Percentiles rank a stretch among this genome's conserved stretches.
phyloP scores from a whole-genome alignment of 2,888 invertebrate genomes.

The Hypena proboscidalis region DNA sequence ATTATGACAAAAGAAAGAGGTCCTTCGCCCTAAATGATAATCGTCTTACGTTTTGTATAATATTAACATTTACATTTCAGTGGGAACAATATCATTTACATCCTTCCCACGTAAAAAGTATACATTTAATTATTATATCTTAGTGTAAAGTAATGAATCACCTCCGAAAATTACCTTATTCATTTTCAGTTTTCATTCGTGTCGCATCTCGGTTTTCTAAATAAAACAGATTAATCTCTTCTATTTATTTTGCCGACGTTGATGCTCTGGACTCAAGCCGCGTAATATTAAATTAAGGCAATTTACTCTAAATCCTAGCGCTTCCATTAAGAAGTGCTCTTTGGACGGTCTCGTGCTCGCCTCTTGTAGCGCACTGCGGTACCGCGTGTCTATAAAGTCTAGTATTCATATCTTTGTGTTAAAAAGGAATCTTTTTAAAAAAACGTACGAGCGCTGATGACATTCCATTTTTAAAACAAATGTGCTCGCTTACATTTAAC shows the following conservation, averaged over 20 bases:
- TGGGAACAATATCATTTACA: too few relatives aligned
- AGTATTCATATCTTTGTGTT: background rate
- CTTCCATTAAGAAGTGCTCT: constrained; percentile 19
- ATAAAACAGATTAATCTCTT: constrained; percentile 30
- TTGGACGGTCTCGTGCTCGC: background rate
- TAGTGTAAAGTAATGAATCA: too few relatives aligned
- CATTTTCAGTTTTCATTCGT: constrained; percentile 20
- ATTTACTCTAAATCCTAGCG: constrained; percentile 24
- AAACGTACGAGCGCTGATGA: background rate
- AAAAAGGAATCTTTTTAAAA: background rate
- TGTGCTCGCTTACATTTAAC: too few relatives aligned
- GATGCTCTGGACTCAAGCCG: constrained; percentile 14
- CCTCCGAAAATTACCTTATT: constrained; percentile 10
- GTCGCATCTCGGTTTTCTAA: constrained; percentile 13
- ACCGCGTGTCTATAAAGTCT: constrained; percentile 3
- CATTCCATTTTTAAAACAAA: too few relatives aligned
- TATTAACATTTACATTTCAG: too few relatives aligned
- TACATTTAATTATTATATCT: too few relatives aligned
- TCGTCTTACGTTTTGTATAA: too few relatives aligned
- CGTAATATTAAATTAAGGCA: constrained; percentile 29
- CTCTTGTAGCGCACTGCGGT: constrained; percentile 32
- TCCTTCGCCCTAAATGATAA: too few relatives aligned
- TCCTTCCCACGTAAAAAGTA: too few relatives aligned
- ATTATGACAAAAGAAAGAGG: too few relatives aligned
- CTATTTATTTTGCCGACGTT: constrained; percentile 29